Conservation (phyloP, 1,140 invertebrate species). For the Plutomurus gul region DNA sequence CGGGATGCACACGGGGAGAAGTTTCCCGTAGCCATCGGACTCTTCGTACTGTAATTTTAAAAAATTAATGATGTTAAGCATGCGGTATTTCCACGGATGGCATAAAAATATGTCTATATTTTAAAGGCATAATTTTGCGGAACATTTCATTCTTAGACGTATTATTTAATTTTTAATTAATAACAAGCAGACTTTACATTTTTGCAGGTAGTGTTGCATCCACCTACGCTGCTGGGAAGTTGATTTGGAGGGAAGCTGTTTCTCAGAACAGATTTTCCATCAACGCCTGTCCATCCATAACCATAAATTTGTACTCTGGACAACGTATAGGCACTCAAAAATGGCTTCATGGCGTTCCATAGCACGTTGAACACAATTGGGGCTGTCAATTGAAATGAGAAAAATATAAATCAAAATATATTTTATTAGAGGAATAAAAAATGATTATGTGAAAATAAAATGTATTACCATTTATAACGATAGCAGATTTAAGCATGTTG, state of each 20-base stretch:
- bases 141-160: background rate
- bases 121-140: background rate
- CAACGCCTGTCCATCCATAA: background rate
- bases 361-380: background rate
- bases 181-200: background rate
- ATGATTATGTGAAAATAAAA: background rate
- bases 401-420: background rate
- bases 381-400: background rate
- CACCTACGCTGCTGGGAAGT: background rate
- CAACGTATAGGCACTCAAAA: background rate
- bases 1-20: background rate
- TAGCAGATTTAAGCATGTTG: conserved; percentile 11
- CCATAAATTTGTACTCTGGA: background rate
- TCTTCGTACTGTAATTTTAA: background rate
- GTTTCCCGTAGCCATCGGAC: background rate
- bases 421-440: background rate
- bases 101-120: background rate
- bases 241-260: background rate
- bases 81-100: background rate
- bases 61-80: background rate
- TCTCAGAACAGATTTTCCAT: background rate
- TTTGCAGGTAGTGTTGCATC: background rate
- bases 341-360: background rate
- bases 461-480: conserved; percentile 34
- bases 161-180: background rate